Conservation (phyloP, 2,797 vertebrate genomes). For the Tokudaia muenninki region DNA sequence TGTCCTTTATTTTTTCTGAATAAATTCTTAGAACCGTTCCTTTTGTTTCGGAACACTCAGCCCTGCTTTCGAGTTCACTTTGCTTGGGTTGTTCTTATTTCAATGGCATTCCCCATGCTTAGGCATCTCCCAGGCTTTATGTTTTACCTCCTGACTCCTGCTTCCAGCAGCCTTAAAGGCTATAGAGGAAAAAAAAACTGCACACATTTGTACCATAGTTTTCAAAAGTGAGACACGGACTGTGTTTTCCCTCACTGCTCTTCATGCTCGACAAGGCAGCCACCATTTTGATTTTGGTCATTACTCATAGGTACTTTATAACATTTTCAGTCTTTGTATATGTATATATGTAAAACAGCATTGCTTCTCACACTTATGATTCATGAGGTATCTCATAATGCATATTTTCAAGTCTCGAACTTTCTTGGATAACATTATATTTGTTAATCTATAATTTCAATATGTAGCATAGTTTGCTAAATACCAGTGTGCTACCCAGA, state of each 20-base stretch:
- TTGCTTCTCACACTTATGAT: slow-evolving; percentile 17
- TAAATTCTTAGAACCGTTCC: background rate
- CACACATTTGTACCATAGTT: background rate
- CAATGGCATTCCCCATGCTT: background rate
- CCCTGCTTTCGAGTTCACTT: background rate
- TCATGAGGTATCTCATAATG: background rate
- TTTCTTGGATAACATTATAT: background rate
- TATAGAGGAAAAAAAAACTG: background rate
- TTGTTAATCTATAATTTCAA: background rate
- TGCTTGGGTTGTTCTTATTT: slow-evolving; percentile 23
- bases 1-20: slow-evolving; percentile 8
- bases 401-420: background rate
- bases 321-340: background rate
- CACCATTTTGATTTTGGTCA: background rate
- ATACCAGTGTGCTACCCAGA: background rate
- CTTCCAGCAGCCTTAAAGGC: background rate
- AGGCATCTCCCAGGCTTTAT: background rate
- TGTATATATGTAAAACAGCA: background rate
- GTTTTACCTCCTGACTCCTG: background rate
- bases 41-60: background rate
- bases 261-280: background rate
- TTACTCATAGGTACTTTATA: background rate
- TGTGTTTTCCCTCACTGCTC: background rate
- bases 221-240: background rate
- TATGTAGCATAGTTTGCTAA: background rate